Base-by-base conservation (phyloP, 1,140 invertebrate genomes). In the Diprion similis region DNA sequence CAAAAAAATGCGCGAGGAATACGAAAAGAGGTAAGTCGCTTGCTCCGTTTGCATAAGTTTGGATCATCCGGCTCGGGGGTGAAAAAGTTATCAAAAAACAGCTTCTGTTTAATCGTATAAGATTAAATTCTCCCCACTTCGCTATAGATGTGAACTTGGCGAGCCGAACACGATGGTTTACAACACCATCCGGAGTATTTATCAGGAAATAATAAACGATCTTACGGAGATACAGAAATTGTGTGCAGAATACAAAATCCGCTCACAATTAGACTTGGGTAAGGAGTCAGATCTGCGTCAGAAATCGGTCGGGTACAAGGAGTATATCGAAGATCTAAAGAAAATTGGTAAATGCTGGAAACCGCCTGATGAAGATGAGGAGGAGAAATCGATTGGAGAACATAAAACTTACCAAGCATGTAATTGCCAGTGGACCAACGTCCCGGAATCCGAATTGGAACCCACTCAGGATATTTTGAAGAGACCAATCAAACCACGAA, bases 391-490 rank as follows among this genome's bases (percentile, higher is more conserved):
- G 24, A 37, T 37, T 37, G 24, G 1, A 37, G 24, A 37, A 37
- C 24, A 1, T 37, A 37, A 37, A 37, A 59, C 51, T 59, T 59
- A 59, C 9, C n/a, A 70, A 10, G n/a, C 46, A n/a, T 70, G 69
- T 48, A 47, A 37, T 45, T 70, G 69, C 45, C 7, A 37, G n/a
- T 80, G 74, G 78, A 46, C 70, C 13, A 80, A 80, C 47, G 24
- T 73, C 48, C 13, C 70, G 7, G 4, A 8, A 0, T 72, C 18
- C 24, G 10, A 11, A 18, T 67, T 77, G 1, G 71, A 70, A 48
- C 69, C 73, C 8, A 76, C 48, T 7, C 71, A 59, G 17, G 66
- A 75, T n/a, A 76, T 79, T 17, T 4, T 74, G 11, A 68, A 46
- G 13, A 37, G 69, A 13, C 69, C 69, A n/a, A 70, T 37, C 19